phyloP scores from a whole-genome alignment of 2,113 vertebrate species.

The Myiopsitta monachus region DNA sequence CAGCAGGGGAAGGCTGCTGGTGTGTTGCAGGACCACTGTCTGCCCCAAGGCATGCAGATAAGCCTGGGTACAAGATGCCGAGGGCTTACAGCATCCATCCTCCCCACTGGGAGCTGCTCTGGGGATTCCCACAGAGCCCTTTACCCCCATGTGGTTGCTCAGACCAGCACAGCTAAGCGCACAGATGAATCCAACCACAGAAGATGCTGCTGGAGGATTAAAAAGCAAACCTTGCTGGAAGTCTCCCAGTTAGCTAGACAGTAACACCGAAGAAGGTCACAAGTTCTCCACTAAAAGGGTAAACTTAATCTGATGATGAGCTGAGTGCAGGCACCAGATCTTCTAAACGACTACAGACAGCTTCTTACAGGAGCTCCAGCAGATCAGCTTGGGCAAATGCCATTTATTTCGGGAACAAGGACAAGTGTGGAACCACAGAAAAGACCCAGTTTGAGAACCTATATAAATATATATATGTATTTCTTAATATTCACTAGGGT shows the following conservation, averaged over 20 bases:
- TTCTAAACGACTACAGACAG: background rate
- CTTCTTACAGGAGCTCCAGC: background rate
- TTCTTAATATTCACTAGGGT: background rate
- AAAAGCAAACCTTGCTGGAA: background rate
- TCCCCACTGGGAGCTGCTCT: background rate
- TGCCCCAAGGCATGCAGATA: background rate
- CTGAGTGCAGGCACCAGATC: rapidly evolving
- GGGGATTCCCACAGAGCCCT: background rate
- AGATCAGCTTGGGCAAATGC: background rate
- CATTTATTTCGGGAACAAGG: constrained; percentile 35
- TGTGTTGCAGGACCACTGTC: background rate
- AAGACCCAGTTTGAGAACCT: constrained; percentile 31
- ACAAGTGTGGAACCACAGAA: background rate
- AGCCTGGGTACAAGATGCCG: background rate
- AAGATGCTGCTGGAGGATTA: background rate
- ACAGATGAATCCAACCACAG: background rate
- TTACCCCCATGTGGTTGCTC: background rate
- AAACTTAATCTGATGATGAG: background rate
- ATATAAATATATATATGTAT: background rate
- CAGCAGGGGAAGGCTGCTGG: background rate
- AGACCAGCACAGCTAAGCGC: background rate
- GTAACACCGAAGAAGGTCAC: background rate
- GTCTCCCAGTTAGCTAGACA: background rate
- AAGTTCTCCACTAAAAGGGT: background rate
- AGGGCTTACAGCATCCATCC: background rate